A percentile compares a stretch with the other conserved stretches of the same genome.
These are phyloP conservation scores for Drosophila quinaria DNA, from an alignment of 2,888 invertebrate species.

Conservation along the genomic window DNA sequence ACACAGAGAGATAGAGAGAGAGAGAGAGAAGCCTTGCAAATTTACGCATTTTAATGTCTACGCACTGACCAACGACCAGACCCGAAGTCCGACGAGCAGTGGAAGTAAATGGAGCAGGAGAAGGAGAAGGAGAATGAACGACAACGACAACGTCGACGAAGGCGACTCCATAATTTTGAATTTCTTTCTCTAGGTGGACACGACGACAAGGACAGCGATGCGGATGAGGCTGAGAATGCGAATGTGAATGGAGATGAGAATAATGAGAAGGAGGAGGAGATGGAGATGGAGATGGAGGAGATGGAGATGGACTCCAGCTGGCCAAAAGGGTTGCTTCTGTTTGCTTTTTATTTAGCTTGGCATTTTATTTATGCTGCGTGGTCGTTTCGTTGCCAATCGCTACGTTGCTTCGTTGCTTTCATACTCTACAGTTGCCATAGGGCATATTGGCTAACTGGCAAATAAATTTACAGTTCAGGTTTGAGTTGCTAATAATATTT, in stretches of 20 bases:
- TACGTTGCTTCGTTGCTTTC: slow-evolving; percentile 21
- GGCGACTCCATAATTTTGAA: slow-evolving; percentile 77
- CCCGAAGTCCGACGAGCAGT: slow-evolving; percentile 35
- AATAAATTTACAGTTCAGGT: too few species aligned
- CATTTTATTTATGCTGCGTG: slow-evolving; percentile 82
- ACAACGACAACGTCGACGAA: slow-evolving; percentile 20
- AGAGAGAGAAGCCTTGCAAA: slow-evolving; percentile 55
- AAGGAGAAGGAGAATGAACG: background rate
- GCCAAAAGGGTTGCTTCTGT: slow-evolving; percentile 69
- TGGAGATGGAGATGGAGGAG: background rate
- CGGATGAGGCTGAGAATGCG: slow-evolving; percentile 6
- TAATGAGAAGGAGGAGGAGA: background rate
- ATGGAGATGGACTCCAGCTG: slow-evolving; percentile 35
- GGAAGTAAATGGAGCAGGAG: background rate
- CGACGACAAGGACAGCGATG: slow-evolving; percentile 30
- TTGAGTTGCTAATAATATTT: too few species aligned
- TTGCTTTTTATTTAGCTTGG: slow-evolving; percentile 73
- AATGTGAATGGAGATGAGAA: background rate
- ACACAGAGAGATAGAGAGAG: slow-evolving; percentile 4
- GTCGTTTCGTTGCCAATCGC: slow-evolving; percentile 68
- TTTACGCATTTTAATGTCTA: slow-evolving; percentile 77
- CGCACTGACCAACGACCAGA: slow-evolving; percentile 65
- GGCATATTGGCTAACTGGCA: slow-evolving; percentile 20
- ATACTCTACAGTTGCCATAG: slow-evolving; percentile 30
- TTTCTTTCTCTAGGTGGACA: slow-evolving; percentile 64